These are phyloP conservation scores for Noctua fimbriata DNA, from an alignment of 2,888 invertebrate species.

Conservation along the genomic window DNA sequence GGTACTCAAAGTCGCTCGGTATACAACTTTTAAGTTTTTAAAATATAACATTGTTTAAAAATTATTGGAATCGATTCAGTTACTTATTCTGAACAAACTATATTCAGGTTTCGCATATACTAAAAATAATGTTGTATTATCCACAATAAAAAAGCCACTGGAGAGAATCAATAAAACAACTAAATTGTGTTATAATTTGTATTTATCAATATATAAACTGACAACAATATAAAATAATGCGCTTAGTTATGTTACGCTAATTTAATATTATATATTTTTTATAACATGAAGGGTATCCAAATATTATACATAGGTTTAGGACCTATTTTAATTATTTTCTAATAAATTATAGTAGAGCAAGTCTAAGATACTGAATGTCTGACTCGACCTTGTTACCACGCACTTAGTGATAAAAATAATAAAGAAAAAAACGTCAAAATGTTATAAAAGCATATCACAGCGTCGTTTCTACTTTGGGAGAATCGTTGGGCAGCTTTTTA, in stretches of 20 bases:
- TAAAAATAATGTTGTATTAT: too few relatives aligned
- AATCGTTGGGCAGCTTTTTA: constrained; percentile 65
- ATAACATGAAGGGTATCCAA: constrained; percentile 47
- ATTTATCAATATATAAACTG: constrained; percentile 57
- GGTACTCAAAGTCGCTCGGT: too few relatives aligned
- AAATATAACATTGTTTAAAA: too few relatives aligned
- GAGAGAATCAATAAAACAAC: constrained; percentile 31
- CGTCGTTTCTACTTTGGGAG: constrained; percentile 62
- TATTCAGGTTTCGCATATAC: too few relatives aligned
- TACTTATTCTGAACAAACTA: too few relatives aligned
- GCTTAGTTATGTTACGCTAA: constrained; percentile 55
- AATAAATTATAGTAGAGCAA: constrained; percentile 53
- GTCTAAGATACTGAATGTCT: constrained; percentile 53
- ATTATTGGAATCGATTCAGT: too few relatives aligned
- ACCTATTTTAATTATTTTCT: constrained; percentile 42
- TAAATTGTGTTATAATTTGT: constrained; percentile 48
- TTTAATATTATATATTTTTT: constrained; percentile 46
- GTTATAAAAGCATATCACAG: constrained; percentile 64
- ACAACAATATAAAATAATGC: constrained; percentile 60
- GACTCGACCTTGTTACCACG: constrained; percentile 17
- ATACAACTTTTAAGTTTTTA: too few relatives aligned
- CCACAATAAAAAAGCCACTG: background rate
- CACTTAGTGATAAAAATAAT: constrained; percentile 50
- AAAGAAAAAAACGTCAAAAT: constrained; percentile 42
- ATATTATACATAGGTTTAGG: constrained; percentile 35